A percentile compares a stretch with the other conserved stretches of the same genome.
phyloP scores from a whole-genome alignment of 2,797 vertebrate genomes.

The Ptychobarbus kaznakovi region DNA sequence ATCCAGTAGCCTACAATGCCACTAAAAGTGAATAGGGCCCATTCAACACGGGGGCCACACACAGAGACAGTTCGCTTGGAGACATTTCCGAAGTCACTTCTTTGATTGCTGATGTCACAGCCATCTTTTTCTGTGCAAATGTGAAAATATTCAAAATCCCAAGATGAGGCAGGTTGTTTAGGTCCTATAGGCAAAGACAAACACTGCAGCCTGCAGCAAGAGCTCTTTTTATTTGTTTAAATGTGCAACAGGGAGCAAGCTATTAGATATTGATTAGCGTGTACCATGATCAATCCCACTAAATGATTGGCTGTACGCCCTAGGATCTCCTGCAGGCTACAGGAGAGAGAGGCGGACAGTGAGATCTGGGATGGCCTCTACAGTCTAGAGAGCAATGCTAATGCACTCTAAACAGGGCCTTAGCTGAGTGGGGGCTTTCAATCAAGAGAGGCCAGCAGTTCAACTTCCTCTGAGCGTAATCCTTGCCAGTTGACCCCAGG shows the following conservation, averaged over 20 bases:
- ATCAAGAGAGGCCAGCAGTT: conserved; percentile 82
- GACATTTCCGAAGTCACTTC: conserved; percentile 50
- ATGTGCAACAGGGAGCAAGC: conserved; percentile 66
- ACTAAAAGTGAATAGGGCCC: conserved; percentile 65
- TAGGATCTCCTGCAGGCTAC: conserved; percentile 61
- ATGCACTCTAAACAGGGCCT: conserved; percentile 83
- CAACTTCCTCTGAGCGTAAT: conserved; percentile 82
- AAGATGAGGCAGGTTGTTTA: conserved; percentile 20
- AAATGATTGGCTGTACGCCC: conserved; percentile 80
- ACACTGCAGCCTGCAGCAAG: conserved; percentile 25
- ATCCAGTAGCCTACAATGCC: conserved; percentile 69
- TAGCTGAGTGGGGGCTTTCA: conserved; percentile 80
- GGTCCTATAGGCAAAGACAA: conserved; percentile 43
- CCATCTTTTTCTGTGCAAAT: conserved; percentile 47
- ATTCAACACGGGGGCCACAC: conserved; percentile 51
- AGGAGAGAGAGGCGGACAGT: conserved; percentile 51
- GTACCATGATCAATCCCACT: conserved; percentile 80
- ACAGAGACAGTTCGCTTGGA: conserved; percentile 43
- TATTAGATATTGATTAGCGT: conserved; percentile 78
- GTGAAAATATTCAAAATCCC: conserved; percentile 47
- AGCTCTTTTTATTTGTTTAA: conserved; percentile 72
- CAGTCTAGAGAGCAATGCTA: conserved; percentile 79
- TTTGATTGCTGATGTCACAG: conserved; percentile 51
- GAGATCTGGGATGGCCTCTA: conserved; percentile 56
- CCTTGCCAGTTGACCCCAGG: conserved; percentile 75